Percentiles rank a stretch among this genome's conserved stretches.
Evolutionary conservation across 2,888 invertebrate species (phyloP).

Genomic region (Chloroclystis v-ata): DNA sequence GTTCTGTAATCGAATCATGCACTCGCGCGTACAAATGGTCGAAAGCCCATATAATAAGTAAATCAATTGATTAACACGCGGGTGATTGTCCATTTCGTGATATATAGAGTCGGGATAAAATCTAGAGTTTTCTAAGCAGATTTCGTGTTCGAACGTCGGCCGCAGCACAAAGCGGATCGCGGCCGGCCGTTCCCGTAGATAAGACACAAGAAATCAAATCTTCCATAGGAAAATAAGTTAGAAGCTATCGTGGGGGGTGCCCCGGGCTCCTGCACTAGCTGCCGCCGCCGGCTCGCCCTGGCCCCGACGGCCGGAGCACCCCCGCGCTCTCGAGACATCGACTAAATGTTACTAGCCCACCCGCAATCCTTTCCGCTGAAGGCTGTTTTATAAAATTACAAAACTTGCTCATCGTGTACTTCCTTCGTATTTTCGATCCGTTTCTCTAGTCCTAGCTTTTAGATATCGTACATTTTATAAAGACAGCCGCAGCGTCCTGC

Average conservation of each 20-base stretch:
- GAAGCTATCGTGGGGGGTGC: slow-evolving; percentile 54
- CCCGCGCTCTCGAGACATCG: slow-evolving; percentile 65
- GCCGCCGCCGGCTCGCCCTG: too few relatives aligned
- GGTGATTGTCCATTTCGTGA: slow-evolving; percentile 56
- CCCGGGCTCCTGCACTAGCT: too few relatives aligned
- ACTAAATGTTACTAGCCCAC: slow-evolving; percentile 66
- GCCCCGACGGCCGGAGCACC: too few relatives aligned
- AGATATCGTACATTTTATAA: slow-evolving; percentile 60
- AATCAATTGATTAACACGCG: slow-evolving; percentile 62
- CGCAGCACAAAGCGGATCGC: slow-evolving; percentile 62
- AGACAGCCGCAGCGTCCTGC: slow-evolving; percentile 48
- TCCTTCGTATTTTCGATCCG: slow-evolving; percentile 66
- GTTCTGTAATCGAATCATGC: slow-evolving; percentile 53
- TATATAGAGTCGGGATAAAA: slow-evolving; percentile 47
- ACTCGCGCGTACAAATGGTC: slow-evolving; percentile 66
- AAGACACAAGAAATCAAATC: slow-evolving; percentile 70
- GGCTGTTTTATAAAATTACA: slow-evolving; percentile 64
- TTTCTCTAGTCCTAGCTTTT: slow-evolving; percentile 66
- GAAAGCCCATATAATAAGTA: slow-evolving; percentile 72
- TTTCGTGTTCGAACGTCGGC: slow-evolving; percentile 44
- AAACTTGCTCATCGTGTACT: slow-evolving; percentile 71
- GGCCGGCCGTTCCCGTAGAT: slow-evolving; percentile 62
- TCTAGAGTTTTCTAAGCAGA: slow-evolving; percentile 53
- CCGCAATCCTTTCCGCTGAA: slow-evolving; percentile 34
- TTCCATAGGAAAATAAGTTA: slow-evolving; percentile 75